These are phyloP conservation scores for Mizuhopecten yessoensis DNA, from an alignment of 1,140 invertebrate species.

Conservation along the genomic window DNA sequence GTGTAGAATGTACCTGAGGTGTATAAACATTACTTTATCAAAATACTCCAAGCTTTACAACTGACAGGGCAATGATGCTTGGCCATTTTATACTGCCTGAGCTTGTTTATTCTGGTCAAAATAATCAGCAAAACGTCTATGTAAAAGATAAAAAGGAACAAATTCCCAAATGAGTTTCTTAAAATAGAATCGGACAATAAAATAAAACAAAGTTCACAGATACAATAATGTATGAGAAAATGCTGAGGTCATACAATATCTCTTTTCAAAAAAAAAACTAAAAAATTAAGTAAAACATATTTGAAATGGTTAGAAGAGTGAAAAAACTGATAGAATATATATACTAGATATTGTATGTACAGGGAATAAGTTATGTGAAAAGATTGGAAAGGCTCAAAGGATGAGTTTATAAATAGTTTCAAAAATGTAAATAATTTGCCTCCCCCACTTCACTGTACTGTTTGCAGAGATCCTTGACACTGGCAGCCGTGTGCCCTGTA, in stretches of 20 bases:
- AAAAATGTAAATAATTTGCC: constrained; percentile 36
- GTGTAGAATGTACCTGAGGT: background rate
- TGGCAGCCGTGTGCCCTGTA: background rate
- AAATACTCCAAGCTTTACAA: too few relatives aligned
- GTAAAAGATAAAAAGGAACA: background rate
- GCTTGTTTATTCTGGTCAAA: constrained; percentile 18
- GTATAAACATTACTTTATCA: background rate
- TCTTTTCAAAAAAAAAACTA: too few relatives aligned
- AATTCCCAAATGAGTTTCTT: constrained; percentile 18
- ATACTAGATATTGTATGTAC: background rate
- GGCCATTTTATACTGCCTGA: background rate
- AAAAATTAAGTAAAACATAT: background rate
- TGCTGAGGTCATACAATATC: background rate
- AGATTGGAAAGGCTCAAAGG: background rate
- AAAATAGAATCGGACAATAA: background rate
- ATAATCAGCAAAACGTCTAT: constrained; percentile 28
- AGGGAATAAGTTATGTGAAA: constrained; percentile 22
- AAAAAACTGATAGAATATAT: background rate
- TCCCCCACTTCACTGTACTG: constrained; percentile 8
- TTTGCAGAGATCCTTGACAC: background rate
- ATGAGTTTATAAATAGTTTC: constrained; percentile 26
- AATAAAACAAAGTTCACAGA: background rate
- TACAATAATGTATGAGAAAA: background rate
- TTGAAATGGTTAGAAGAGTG: background rate
- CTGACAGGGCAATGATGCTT: background rate